Percentiles rank a stretch among this genome's conserved stretches.
phyloP scores from a whole-genome alignment of 2,888 invertebrate species.

The Sminthurides aquaticus region DNA sequence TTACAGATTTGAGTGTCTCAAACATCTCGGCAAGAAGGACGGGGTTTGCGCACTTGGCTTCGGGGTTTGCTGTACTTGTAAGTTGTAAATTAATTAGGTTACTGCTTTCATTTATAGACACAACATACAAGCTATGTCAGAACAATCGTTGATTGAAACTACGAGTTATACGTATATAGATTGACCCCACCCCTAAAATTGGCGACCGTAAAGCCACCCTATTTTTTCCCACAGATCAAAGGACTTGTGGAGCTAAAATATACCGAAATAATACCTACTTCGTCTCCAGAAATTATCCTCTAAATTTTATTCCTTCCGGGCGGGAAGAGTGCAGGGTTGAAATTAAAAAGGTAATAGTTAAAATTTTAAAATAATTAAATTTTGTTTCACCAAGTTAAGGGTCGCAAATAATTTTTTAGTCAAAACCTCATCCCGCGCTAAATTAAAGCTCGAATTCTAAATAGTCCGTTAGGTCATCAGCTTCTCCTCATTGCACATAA shows the following conservation, averaged over 20 bases:
- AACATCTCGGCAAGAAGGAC: background rate
- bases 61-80: conserved; percentile 37
- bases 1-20: conserved; percentile 8
- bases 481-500: background rate
- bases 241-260: conserved; percentile 30
- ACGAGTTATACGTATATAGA: too few species aligned
- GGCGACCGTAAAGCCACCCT: too few species aligned
- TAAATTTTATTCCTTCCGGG: conserved; percentile 24
- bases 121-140: too few species aligned
- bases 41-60: conserved; percentile 36
- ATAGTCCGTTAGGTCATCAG: too few species aligned
- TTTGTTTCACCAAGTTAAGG: too few species aligned
- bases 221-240: too few species aligned
- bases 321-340: conserved; percentile 36
- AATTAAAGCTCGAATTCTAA: too few species aligned
- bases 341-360: conserved; percentile 34
- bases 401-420: too few species aligned
- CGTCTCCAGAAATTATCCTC: conserved; percentile 27
- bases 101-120: background rate
- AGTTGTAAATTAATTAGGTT: background rate
- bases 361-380: too few species aligned
- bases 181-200: too few species aligned
- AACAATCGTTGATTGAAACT: background rate
- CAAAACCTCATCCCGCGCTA: too few species aligned
- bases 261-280: conserved; percentile 38